Evolutionary conservation across 2,888 invertebrate species (phyloP), one percentile per base, ranked within the genome.

Genomic region (Aphodius granarius): DNA sequence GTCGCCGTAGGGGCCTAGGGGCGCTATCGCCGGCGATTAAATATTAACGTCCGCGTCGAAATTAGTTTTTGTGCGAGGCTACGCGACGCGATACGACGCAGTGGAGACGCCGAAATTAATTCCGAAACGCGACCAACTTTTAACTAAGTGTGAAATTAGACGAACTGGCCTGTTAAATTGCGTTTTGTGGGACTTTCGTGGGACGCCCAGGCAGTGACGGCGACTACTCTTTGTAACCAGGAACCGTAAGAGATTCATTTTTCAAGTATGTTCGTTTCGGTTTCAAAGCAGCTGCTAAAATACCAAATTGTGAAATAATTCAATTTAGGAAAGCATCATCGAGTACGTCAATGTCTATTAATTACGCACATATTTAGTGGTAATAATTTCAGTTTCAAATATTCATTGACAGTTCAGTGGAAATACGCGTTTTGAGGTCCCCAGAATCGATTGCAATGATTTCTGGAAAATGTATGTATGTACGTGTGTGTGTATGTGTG

Each of bases 61-160:
- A 74, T 74, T 74, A 68, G 72, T 74, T 66, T 18, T 66, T 20
- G 66, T 66, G 19, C 19, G 68, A 21, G n/a, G 68, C 18, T 19
- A 68, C 68, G 20, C 68, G 68, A 43, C 68, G 72, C 22, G 72
- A 74, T 22, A 72, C 23, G 66, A 18, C 21, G 22, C 68, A 20
- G 20, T 20, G 68, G 20, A 21, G 21, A 72, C 23, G 62, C 73
- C 73, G 21, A 74, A 77, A 77, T 77, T 77, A 77, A 77, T 77
- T 77, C 72, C 17, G 75, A 72, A 73, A 74, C 70, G 72, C 43
- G 43, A 43, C 72, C 65, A 77, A 77, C 74, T 77, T 77, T 77
- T 75, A 77, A 77, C 77, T 77, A 77, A 77, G 77, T 77, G 77
- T 77, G 77, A 77, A 77, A 77, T 77, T 77, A 77, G 75, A 77